Evolutionary conservation across 2,888 invertebrate genomes (phyloP).

Genomic region (Micoletzkya japonica): DNA sequence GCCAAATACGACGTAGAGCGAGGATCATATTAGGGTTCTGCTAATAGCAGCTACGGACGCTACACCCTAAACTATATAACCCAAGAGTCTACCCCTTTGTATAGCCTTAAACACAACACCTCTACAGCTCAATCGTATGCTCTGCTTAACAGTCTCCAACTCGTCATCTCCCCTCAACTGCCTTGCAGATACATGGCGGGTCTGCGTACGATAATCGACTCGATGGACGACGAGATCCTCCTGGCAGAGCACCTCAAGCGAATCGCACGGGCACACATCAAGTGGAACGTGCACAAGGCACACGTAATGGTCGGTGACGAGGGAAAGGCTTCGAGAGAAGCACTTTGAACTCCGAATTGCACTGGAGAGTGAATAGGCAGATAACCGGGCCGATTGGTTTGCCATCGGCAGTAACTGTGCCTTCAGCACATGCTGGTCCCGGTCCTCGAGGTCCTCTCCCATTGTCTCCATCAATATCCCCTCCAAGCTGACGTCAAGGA

Average conservation of each 20-base stretch:
- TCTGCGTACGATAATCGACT: conserved; percentile 52
- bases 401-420: too few species aligned
- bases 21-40: too few species aligned
- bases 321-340: too few species aligned
- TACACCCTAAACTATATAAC: too few species aligned
- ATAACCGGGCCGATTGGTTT: background rate
- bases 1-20: too few species aligned
- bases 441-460: conserved; percentile 46
- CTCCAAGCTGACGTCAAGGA: conserved; percentile 42
- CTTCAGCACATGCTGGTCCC: conserved; percentile 59
- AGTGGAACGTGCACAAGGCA: conserved; percentile 57
- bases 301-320: conserved; percentile 56
- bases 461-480: conserved; percentile 31
- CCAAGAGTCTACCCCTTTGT: too few species aligned
- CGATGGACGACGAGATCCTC: conserved; percentile 53
- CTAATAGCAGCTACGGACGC: too few species aligned
- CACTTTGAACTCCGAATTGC: background rate
- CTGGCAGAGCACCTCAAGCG: conserved; percentile 43
- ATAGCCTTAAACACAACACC: too few species aligned
- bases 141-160: too few species aligned
- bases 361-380: background rate
- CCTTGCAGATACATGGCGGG: conserved; percentile 49
- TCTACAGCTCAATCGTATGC: too few species aligned
- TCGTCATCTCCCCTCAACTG: background rate
- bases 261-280: conserved; percentile 58